These are phyloP conservation scores for Cathartes aura DNA, from an alignment of 2,113 vertebrate genomes.

Conservation along the genomic window DNA sequence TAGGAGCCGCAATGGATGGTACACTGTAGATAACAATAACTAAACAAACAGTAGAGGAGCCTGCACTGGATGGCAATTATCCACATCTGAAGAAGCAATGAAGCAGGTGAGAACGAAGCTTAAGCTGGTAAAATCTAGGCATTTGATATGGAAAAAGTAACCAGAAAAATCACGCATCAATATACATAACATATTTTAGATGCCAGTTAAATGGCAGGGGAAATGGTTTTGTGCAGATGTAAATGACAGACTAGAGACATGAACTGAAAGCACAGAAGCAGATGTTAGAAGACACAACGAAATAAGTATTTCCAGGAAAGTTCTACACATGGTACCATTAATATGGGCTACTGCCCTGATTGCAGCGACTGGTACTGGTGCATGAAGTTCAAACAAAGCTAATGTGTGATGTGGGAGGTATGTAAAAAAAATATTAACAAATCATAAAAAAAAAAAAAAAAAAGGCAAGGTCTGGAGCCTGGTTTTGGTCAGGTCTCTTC, in stretches of 20 bases:
- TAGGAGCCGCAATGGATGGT: not conserved
- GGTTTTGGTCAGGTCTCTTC: not conserved
- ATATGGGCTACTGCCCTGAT: slow-evolving; percentile 30
- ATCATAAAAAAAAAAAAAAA: not conserved
- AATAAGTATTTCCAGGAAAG: slow-evolving; percentile 20
- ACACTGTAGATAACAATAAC: not conserved
- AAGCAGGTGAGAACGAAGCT: not conserved
- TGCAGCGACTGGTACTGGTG: not conserved
- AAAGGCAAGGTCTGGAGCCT: not conserved
- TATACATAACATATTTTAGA: slow-evolving; percentile 53
- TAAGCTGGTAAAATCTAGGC: not conserved
- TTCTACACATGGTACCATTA: not conserved
- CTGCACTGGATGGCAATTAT: not conserved
- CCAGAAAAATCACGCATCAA: not conserved
- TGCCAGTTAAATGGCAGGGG: slow-evolving; percentile 68
- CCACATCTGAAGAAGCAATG: not conserved
- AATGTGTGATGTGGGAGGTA: not conserved
- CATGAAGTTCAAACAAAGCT: slow-evolving; percentile 4
- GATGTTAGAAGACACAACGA: slow-evolving; percentile 17
- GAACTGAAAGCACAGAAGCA: slow-evolving; percentile 41
- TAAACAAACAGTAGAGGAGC: not conserved
- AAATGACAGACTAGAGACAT: slow-evolving; percentile 44
- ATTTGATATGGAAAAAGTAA: not conserved
- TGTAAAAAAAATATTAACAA: not conserved
- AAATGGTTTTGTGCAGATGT: slow-evolving; percentile 36